A percentile compares a stretch with the other conserved stretches of the same genome.
Conservation (phyloP, 2,113 vertebrate genomes). For the Mirza zaza region DNA sequence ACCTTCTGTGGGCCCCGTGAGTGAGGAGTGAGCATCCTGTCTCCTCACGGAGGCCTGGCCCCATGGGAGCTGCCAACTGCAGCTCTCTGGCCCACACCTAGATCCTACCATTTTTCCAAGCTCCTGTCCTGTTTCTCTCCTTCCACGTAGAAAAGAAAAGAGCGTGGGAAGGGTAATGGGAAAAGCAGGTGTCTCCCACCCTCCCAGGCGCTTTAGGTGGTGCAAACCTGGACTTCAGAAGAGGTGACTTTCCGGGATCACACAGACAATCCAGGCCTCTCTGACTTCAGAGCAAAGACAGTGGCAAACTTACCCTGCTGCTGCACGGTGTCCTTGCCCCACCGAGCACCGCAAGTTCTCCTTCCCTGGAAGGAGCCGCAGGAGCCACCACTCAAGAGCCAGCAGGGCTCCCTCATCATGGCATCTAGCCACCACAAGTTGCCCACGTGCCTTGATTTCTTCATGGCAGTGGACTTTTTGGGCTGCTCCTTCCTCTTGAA, state of each 20-base stretch:
- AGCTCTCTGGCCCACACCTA: background rate
- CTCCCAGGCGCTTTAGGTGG: background rate
- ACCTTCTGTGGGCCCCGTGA: fast-evolving
- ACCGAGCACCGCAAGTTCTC: too few relatives aligned
- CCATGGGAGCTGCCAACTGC: fast-evolving
- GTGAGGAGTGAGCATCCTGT: background rate
- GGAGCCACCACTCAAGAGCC: background rate
- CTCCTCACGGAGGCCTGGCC: background rate
- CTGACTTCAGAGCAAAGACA: background rate
- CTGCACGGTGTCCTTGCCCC: background rate
- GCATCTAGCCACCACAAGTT: too few relatives aligned
- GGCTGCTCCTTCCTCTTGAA: background rate
- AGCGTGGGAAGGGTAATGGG: background rate
- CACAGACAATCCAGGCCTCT: background rate
- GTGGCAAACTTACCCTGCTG: too few relatives aligned
- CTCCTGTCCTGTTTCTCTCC: background rate
- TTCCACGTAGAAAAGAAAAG: background rate
- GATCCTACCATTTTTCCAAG: background rate
- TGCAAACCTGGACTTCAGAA: too few relatives aligned
- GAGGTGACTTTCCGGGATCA: background rate
- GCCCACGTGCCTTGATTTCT: background rate
- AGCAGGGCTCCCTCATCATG: background rate
- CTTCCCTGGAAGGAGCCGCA: too few relatives aligned
- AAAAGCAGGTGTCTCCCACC: background rate
- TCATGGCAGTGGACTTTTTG: fast-evolving